A percentile compares a stretch with the other conserved stretches of the same genome.
Conservation (phyloP, 1,140 invertebrate genomes). For the Drosophila truncata region DNA sequence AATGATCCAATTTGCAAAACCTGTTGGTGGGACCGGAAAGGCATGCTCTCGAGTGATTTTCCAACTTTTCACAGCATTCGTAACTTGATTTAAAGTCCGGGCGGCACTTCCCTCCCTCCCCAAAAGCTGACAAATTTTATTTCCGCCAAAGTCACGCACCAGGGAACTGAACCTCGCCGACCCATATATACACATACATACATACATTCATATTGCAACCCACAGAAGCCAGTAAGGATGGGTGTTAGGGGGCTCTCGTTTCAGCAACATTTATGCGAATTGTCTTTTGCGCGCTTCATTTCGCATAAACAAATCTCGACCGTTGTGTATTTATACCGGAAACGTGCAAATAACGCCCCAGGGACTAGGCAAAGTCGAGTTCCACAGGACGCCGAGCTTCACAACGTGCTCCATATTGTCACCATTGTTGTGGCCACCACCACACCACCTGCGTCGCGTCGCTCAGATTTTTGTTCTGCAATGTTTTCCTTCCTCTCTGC, state of each 20-base stretch:
- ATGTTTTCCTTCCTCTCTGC: conserved; percentile 25
- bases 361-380: conserved; percentile 77
- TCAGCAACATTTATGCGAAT: conserved; percentile 79
- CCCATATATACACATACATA: conserved; percentile 46
- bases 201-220: neutral
- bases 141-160: conserved; percentile 78
- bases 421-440: conserved; percentile 60
- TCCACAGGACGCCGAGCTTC: conserved; percentile 34
- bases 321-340: conserved; percentile 83
- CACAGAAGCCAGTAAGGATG: neutral
- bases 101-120: conserved; percentile 35
- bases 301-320: conserved; percentile 81
- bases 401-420: conserved; percentile 52
- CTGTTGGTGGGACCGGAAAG: conserved; percentile 20
- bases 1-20: conserved; percentile 59
- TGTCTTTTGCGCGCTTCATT: conserved; percentile 82
- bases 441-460: conserved; percentile 71
- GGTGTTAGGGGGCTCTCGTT: conserved; percentile 16
- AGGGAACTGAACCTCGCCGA: conserved; percentile 69
- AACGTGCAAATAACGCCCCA: conserved; percentile 81
- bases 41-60: conserved; percentile 17
- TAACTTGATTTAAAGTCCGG: conserved; percentile 73
- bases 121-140: conserved; percentile 80
- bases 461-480: conserved; percentile 59
- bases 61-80: conserved; percentile 44